Evolutionary conservation across 2,797 vertebrate species (phyloP), one percentile per base, ranked within the genome.

Genomic region (Zenarchopterus dispar): DNA sequence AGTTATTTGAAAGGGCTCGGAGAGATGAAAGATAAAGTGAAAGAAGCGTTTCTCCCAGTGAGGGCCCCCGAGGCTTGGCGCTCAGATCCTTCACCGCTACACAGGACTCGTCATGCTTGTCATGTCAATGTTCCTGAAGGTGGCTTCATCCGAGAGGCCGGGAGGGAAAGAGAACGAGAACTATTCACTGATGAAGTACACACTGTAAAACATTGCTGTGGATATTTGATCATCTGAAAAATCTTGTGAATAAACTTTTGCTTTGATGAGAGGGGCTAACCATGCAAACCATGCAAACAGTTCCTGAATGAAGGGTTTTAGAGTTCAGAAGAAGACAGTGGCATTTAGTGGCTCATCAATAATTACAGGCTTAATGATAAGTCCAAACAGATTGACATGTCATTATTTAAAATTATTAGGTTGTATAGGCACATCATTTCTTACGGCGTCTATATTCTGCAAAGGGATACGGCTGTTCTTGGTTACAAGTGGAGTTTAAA

Each of bases 51-150:
- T 81, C 64, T 64, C 69, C 68, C 62, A 64, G 67, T 23, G 67
- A 72, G 78, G 75, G 64, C 73, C 73, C 83, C 70, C n/a, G 56
- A 82, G 78, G 63, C 78, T 77, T 15, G 10, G 59, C 60, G 76
- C 71, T 71, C 5, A 47, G 75, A 77, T 77, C 65, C 73, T 72
- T 82, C 77, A 57, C 55, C 21, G 18, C 58, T 33, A 31, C 67
- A 70, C 65, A 62, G 71, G 70, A 58, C 74, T 70, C 70, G 58
- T 84, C 81, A 78, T 56, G 80, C 70, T 70, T 78, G 75, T 84
- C 78, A 67, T 79, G 60, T 75, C 63, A 56, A 57, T 80, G 74
- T 77, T 74, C 70, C 64, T 78, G 60, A 78, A 84, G 76, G 74
- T 81, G 42, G 62, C 77, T 51, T 75, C 73, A 68, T 74, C 51